These are phyloP conservation scores for Berghia stephanieae DNA, from an alignment of 1,140 invertebrate genomes.

Conservation along the genomic window DNA sequence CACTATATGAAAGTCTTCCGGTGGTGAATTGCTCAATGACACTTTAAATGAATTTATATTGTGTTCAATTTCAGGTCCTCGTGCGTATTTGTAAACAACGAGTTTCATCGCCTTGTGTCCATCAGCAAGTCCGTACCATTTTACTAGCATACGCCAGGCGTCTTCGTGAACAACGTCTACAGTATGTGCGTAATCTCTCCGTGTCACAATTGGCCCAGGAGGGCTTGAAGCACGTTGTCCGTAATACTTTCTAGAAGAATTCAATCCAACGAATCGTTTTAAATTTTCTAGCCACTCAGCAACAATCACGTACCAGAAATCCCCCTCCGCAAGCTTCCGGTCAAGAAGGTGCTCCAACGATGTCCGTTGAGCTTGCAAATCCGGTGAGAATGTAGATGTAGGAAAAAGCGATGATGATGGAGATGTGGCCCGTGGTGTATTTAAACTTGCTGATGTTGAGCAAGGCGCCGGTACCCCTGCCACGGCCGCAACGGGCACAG, in stretches of 20 bases:
- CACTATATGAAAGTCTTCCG: slow-evolving; percentile 60
- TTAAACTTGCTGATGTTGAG: neutral
- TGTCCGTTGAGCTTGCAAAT: slow-evolving; percentile 51
- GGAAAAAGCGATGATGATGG: neutral
- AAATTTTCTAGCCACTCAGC: slow-evolving; percentile 62
- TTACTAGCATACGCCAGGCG: slow-evolving; percentile 56
- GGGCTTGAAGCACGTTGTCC: slow-evolving; percentile 46
- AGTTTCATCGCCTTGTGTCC: slow-evolving; percentile 59
- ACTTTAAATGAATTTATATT: slow-evolving; percentile 61
- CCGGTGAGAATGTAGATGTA: slow-evolving; percentile 44
- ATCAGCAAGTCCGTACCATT: slow-evolving; percentile 62
- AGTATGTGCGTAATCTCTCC: slow-evolving; percentile 58
- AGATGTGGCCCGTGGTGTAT: neutral
- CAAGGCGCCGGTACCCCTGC: slow-evolving; percentile 29
- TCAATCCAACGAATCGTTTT: slow-evolving; percentile 58
- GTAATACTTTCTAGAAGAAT: slow-evolving; percentile 54
- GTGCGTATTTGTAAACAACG: slow-evolving; percentile 58
- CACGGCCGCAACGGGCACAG: slow-evolving; percentile 27
- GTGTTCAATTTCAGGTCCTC: slow-evolving; percentile 59
- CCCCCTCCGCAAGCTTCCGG: slow-evolving; percentile 53
- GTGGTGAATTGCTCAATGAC: slow-evolving; percentile 49
- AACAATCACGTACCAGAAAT: slow-evolving; percentile 62
- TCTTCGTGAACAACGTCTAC: slow-evolving; percentile 62
- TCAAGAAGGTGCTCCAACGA: slow-evolving; percentile 56
- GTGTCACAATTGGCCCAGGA: slow-evolving; percentile 56